A percentile compares a stretch with the other conserved stretches of the same genome.
These are phyloP conservation scores for Erebia ligea DNA, from an alignment of 2,888 invertebrate species.

Conservation along the genomic window DNA sequence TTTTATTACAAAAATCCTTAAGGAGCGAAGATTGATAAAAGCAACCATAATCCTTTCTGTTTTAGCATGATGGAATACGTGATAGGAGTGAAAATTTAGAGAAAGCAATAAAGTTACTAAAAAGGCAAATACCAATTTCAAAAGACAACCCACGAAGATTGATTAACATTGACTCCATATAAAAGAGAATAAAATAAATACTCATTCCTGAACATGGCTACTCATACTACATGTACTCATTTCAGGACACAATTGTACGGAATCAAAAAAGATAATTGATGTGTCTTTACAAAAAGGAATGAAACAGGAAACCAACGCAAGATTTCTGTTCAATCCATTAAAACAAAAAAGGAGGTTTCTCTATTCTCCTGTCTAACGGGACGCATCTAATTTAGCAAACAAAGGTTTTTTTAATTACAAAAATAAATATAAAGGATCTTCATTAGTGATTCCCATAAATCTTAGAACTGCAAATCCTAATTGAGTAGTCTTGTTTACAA, in stretches of 20 bases:
- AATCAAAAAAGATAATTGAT: neutral
- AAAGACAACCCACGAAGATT: neutral
- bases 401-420: slow-evolving; percentile 25
- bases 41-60: slow-evolving; percentile 17
- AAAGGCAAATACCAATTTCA: neutral
- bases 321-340: slow-evolving; percentile 1
- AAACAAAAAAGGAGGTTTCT: slow-evolving; percentile 4
- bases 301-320: slow-evolving; percentile 7
- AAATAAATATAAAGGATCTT: slow-evolving; percentile 1
- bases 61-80: slow-evolving; percentile 12
- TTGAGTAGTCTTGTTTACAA: slow-evolving; percentile 35
- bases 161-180: neutral
- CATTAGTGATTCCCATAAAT: slow-evolving; percentile 18
- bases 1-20: slow-evolving; percentile 30
- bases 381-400: slow-evolving; percentile 20
- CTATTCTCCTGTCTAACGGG: slow-evolving; percentile 16
- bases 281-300: neutral
- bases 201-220: neutral
- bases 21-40: slow-evolving; percentile 23
- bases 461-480: slow-evolving; percentile 32
- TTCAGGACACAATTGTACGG: neutral
- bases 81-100: slow-evolving; percentile 7
- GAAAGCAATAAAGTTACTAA: slow-evolving; percentile 5
- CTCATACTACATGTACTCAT: neutral
- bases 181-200: neutral